A percentile compares a stretch with the other conserved stretches of the same genome.
phyloP scores from a whole-genome alignment of 2,797 vertebrate species.

The Gymnopithys bicolor region DNA sequence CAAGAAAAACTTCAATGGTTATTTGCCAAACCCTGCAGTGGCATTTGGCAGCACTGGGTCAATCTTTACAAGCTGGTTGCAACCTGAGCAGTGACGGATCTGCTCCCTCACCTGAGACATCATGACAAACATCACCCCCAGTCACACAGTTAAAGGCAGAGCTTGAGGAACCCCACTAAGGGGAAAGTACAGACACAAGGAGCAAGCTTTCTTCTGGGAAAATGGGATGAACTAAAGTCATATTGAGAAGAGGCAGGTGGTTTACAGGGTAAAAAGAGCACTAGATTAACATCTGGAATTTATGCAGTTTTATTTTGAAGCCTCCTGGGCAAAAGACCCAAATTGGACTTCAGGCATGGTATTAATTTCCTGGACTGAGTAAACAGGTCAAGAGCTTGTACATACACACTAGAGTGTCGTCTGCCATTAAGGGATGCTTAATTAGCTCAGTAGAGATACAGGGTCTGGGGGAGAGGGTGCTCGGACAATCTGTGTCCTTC shows the following conservation, averaged over 20 bases:
- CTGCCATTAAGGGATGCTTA: neutral
- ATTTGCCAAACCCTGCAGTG: neutral
- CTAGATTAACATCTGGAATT: neutral
- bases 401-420: neutral
- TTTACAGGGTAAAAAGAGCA: neutral
- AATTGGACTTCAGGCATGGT: neutral
- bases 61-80: neutral
- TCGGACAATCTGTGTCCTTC: neutral
- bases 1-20: neutral
- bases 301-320: neutral
- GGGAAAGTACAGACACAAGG: neutral
- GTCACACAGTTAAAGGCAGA: neutral
- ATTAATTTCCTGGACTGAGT: neutral
- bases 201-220: neutral
- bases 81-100: neutral
- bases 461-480: fast-evolving
- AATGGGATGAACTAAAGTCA: neutral
- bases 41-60: neutral
- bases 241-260: neutral
- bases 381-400: neutral
- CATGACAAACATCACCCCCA: neutral
- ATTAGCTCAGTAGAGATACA: neutral
- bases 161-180: neutral
- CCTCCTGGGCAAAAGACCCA: neutral
- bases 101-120: neutral